Base-by-base conservation (phyloP, 2,113 vertebrate species). In the Hippocampus zosterae region DNA sequence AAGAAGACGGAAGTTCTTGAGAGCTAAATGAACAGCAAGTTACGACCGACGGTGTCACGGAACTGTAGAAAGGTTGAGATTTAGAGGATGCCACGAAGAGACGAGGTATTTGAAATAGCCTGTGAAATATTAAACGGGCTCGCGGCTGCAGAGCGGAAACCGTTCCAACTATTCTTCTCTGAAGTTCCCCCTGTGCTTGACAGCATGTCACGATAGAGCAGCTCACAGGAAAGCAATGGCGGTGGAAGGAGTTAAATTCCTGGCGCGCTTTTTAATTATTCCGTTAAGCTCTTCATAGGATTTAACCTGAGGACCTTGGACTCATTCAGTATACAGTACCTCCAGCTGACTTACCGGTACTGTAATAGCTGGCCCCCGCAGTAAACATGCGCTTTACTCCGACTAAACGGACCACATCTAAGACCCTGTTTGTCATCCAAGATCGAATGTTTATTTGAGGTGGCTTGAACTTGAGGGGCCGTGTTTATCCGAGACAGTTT, bases 41-140 rank as follows among this genome's bases (percentile, higher is more conserved):
- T 77, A 55, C 50, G 57, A 63, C 60, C 67, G 44, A 80, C 71
- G 66, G 50, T 63, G 23, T 55, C 72, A 56, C 69, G 73, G 67
- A 80, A 72, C 73, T 64, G 57, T 27, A 65, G 75, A 65, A 71
- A 63, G 29, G 66, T 53, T 64, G 65, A 48, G 67, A 56, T 79
- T 64, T 59, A 37, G 46, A 62, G 61, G 67, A 57, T 71, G 69
- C 68, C 78, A 27, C 68, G 74, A 73, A 76, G 57, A 71, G 62
- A 66, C 71, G 41, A 75, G 29, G 29, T 25, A 27, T 69, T 70
- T 64, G 65, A 70, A 69, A 74, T 62, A 52, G 44, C 64, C 71
- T 84, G 76, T 72, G 75, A 83, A 81, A 84, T 87, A 62, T 68
- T 44, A 63, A 81, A 79, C 70, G 42, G 56, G 80, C 76, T 73